These are phyloP conservation scores for Endomychus coccineus DNA, from an alignment of 2,888 invertebrate genomes.

Conservation along the genomic window DNA sequence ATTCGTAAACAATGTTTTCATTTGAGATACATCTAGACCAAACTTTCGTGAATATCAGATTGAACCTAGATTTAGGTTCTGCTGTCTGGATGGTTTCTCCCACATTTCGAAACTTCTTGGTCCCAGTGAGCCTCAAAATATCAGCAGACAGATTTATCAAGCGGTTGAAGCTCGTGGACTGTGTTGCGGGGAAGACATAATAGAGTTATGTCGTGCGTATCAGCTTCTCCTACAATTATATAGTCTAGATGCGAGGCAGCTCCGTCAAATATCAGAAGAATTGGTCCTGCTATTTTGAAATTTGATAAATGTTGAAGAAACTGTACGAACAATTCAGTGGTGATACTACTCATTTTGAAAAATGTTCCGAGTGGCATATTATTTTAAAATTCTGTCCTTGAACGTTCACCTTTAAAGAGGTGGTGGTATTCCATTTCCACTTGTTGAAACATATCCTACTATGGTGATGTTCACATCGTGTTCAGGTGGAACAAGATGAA, in stretches of 20 bases:
- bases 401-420: slow-evolving; percentile 1
- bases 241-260: background rate
- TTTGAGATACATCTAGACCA: too few relatives aligned
- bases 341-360: slow-evolving; percentile 1
- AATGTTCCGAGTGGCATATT: background rate
- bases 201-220: background rate
- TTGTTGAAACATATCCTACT: too few relatives aligned
- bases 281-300: background rate
- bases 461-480: too few relatives aligned
- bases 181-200: background rate
- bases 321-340: background rate
- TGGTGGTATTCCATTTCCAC: too few relatives aligned
- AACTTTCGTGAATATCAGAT: background rate
- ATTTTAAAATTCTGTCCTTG: background rate
- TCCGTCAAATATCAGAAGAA: background rate
- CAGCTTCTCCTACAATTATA: background rate
- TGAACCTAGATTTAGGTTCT: background rate
- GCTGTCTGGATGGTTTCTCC: too few relatives aligned
- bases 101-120: too few relatives aligned
- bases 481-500: too few relatives aligned
- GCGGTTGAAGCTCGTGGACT: background rate
- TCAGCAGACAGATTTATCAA: background rate
- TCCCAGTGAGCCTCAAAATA: slow-evolving; percentile 2
- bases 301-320: slow-evolving; percentile 2
- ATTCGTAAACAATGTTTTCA: too few relatives aligned